Base-by-base conservation (phyloP, 2,113 vertebrate species). In the Lampris megalopsis region DNA sequence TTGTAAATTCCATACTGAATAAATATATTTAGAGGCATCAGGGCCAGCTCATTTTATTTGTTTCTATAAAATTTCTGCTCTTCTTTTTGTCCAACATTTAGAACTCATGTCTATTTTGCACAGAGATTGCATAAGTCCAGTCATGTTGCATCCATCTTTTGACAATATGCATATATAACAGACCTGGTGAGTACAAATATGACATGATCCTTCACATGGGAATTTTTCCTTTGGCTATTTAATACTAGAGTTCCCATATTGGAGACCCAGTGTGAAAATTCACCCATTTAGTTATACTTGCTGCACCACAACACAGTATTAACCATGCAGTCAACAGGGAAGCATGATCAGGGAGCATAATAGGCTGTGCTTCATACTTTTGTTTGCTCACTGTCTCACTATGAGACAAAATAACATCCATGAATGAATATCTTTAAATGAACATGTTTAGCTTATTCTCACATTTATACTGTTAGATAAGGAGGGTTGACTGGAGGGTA, bases 351-450 rank as follows among this genome's bases (percentile, higher is more conserved):
- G 36, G 38, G 50, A 79, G 58, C 52, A 65, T 68, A 63, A 66
- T 50, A 71, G 50, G 75, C 75, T 77, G 77, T 77, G 70, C 85
- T 81, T 83, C 77, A 24, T 53, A 75, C 70, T 50, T 52, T 41
- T 52, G 53, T 52, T 50, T 11, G 60, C 47, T 70, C 4, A 6
- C 57, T 81, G 81, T 91, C 91, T 86, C 92, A 92, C 74, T 91
- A 79, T 92, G 92, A 90, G 90, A 92, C 88, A 88, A 84, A 82
- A 68, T 75, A 87, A 70, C 86, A 89, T 81, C 81, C 87, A 85
- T 70, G 52, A 90, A 83, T 88, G 83, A 89, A 89, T 88, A 73
- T 86, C 63, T 85, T 80, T 69, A 56, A 77, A 24, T 47, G 75
- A 92, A 73, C 80, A 77, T 62, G 4, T 79, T 73, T 45, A 63